phyloP scores from a whole-genome alignment of 2,113 vertebrate species.

The Oxyura jamaicensis region DNA sequence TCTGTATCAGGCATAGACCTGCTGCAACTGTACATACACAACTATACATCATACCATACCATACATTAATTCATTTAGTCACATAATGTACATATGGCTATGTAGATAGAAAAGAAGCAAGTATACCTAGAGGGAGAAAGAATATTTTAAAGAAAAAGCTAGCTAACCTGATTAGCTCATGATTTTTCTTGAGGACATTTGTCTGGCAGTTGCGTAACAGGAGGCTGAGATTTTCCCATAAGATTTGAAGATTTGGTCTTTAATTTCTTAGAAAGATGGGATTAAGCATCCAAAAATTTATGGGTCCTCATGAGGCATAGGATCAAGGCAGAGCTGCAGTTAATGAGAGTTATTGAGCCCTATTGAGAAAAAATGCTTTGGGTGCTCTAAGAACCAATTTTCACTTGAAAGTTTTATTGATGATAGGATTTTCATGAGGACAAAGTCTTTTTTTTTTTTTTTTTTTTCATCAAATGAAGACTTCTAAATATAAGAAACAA shows the following conservation, averaged over 20 bases:
- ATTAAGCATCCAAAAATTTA: neutral
- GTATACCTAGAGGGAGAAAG: neutral
- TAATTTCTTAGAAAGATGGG: neutral
- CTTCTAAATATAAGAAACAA: neutral
- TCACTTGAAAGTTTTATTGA: neutral
- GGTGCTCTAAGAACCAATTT: neutral
- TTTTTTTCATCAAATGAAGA: neutral
- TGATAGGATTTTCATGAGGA: neutral
- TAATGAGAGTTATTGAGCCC: neutral
- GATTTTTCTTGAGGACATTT: neutral
- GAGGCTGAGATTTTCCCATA: neutral
- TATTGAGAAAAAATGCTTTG: no score
- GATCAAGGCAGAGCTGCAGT: neutral
- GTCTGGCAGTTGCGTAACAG: rapidly evolving
- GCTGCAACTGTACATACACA: neutral
- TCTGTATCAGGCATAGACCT: neutral
- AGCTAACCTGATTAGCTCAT: neutral
- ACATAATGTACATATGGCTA: neutral
- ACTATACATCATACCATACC: neutral
- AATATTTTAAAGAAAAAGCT: neutral
- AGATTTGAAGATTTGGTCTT: neutral
- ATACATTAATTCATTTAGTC: neutral
- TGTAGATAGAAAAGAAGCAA: neutral
- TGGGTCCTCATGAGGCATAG: neutral
- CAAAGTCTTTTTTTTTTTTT: neutral